phyloP scores from a whole-genome alignment of 2,888 invertebrate species.

The Prionchulus punctatus region DNA sequence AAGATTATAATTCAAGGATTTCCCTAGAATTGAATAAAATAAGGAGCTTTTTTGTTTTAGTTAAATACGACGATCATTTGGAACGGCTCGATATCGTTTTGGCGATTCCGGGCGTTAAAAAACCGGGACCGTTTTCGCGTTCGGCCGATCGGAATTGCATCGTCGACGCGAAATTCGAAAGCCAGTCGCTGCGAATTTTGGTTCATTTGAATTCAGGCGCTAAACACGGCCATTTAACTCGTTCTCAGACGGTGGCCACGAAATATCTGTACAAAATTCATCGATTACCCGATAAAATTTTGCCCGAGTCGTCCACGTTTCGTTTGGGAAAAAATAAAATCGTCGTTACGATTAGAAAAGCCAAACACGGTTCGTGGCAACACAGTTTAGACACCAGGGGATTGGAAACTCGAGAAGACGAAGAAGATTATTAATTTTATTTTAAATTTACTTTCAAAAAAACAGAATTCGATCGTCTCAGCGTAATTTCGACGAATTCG shows the following conservation, averaged over 20 bases:
- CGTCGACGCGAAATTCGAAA: slow-evolving; percentile 2
- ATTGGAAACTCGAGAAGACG: not conserved
- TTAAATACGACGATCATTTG: not conserved
- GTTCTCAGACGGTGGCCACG: no score
- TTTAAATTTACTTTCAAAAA: no score
- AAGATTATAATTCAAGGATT: no score
- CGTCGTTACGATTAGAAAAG: not conserved
- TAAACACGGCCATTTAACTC: no score
- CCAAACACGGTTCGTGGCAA: not conserved
- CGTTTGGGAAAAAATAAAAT: not conserved
- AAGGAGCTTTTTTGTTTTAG: not conserved
- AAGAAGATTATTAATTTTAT: no score
- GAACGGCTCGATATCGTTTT: not conserved
- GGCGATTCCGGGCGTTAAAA: slow-evolving; percentile 1
- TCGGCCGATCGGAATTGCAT: not conserved
- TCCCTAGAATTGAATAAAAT: no score
- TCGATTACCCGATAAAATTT: not conserved
- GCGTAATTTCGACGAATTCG: no score
- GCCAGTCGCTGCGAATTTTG: not conserved
- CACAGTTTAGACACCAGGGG: not conserved
- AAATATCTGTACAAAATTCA: slow-evolving; percentile 4
- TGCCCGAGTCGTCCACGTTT: not conserved
- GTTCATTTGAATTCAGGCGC: not conserved
- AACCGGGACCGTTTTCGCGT: not conserved
- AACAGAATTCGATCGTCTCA: no score